Conservation (phyloP, 2,888 invertebrate genomes). For the Caenorhabditis sinica region DNA sequence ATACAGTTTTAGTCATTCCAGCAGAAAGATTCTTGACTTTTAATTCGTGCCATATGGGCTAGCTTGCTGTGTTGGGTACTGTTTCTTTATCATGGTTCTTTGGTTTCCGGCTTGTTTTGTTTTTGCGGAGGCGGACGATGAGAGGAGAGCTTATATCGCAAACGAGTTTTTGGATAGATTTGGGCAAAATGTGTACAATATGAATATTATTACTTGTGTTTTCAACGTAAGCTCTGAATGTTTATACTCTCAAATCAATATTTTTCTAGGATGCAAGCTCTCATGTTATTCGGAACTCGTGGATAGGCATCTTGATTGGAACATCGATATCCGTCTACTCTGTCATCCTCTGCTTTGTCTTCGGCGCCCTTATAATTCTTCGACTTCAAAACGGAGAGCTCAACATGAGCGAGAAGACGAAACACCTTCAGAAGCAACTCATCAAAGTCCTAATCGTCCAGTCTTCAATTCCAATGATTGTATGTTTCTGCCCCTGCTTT, state of each 20-base stretch:
- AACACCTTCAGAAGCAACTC: constrained; percentile 25
- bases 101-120: constrained; percentile 17
- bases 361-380: constrained; percentile 12
- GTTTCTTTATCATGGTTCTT: not conserved
- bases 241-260: not conserved
- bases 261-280: constrained; percentile 20
- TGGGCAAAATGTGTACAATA: not conserved
- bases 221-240: not conserved
- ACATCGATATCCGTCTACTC: constrained; percentile 13
- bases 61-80: not conserved
- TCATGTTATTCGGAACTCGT: not conserved
- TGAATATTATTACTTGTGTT: not conserved
- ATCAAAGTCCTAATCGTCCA: constrained; percentile 39
- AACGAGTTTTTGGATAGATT: not conserved
- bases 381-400: constrained; percentile 16
- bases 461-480: constrained; percentile 26
- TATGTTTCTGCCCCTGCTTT: constrained; percentile 22
- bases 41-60: constrained; percentile 27
- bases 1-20: constrained; percentile 1
- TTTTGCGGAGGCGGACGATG: not conserved
- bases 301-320: not conserved
- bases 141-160: not conserved
- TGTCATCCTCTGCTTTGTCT: constrained; percentile 8
- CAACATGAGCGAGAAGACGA: constrained; percentile 34
- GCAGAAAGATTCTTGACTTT: not conserved